Evolutionary conservation across 1,140 invertebrate genomes (phyloP).

Genomic region (Drosophila ohnishii): DNA sequence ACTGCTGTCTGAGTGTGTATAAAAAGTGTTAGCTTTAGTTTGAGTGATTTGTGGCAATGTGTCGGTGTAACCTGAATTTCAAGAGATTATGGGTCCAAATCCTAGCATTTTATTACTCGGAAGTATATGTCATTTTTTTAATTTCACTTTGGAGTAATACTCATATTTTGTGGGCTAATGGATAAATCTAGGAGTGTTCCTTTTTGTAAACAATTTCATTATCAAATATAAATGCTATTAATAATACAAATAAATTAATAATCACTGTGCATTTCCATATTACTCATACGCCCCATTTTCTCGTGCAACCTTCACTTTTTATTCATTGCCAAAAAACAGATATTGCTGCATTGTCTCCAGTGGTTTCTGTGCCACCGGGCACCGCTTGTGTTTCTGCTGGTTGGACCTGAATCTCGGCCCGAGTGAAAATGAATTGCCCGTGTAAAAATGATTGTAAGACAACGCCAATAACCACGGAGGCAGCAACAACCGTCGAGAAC

Average conservation of each 20-base stretch:
- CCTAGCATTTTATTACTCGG: not conserved
- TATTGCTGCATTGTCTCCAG: conserved; percentile 20
- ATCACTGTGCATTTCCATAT: not conserved
- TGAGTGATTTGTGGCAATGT: conserved; percentile 10
- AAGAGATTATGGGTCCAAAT: not conserved
- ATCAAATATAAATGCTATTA: not conserved
- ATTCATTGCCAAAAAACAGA: conserved; percentile 35
- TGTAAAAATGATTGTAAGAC: conserved; percentile 75
- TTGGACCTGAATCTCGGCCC: conserved; percentile 34
- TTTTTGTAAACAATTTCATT: not conserved
- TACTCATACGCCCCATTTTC: conserved; percentile 41
- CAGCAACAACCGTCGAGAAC: conserved; percentile 48
- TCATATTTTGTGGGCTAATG: too few species aligned
- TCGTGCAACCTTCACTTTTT: conserved; percentile 23
- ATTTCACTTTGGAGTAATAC: not conserved
- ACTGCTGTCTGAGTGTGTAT: conserved; percentile 3
- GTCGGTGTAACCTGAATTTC: not conserved
- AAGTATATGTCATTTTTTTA: not conserved
- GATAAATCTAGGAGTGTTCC: not conserved
- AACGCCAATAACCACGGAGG: conserved; percentile 57
- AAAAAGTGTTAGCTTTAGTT: conserved; percentile 34
- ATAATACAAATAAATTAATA: not conserved
- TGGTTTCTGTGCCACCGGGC: conserved; percentile 74
- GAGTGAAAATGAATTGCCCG: conserved; percentile 73
- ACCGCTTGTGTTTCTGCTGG: conserved; percentile 52